Evolutionary conservation across 2,113 vertebrate species (phyloP), one percentile per base, ranked within the genome.

Genomic region (Chauna torquata): DNA sequence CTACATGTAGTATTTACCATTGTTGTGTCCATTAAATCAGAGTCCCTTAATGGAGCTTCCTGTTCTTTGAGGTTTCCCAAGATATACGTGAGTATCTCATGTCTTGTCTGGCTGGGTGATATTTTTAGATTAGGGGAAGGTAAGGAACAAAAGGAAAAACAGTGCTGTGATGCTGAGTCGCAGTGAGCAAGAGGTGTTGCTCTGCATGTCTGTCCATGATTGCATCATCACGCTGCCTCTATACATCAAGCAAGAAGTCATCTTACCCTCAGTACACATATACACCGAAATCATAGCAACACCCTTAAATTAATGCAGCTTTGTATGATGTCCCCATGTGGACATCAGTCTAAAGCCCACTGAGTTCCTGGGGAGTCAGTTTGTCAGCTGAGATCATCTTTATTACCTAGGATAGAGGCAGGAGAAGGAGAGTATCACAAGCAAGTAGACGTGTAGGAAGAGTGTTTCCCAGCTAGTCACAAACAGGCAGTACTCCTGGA

Each of bases 281-380:
- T 36, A 49, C 22, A 47, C 49, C 79, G 55, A 36, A 62, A 59
- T 47, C 64, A 72, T 11, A 22, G 25, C n/a, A 80, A 16, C 22
- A 58, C 24, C 54, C 25, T 77, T 65, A 61, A 68, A 50, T 86
- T 47, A 58, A 38, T 59, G n/a, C 15, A 50, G 23, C 25, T 93
- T 86, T 0, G 0, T 83, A 47, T 74, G 81, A 47, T 47, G n/a
- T 68, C 8, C 7, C n/a, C 6, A 5, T 11, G 8, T 1, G 1
- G 30, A 34, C 23, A 30, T 15, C 0, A 3, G 45, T 49, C 54
- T 80, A 66, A 92, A 90, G 30, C 24, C 50, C 79, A 25, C 50
- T 91, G 64, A 44, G 68, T 80, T 74, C 45, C 49, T 65, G n/a
- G 22, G n/a, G 42, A 75, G 23, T 6, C 72, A 36, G 11, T 68